Evolutionary conservation across 2,888 invertebrate species (phyloP).

Genomic region (Pristionchus arcanus): DNA sequence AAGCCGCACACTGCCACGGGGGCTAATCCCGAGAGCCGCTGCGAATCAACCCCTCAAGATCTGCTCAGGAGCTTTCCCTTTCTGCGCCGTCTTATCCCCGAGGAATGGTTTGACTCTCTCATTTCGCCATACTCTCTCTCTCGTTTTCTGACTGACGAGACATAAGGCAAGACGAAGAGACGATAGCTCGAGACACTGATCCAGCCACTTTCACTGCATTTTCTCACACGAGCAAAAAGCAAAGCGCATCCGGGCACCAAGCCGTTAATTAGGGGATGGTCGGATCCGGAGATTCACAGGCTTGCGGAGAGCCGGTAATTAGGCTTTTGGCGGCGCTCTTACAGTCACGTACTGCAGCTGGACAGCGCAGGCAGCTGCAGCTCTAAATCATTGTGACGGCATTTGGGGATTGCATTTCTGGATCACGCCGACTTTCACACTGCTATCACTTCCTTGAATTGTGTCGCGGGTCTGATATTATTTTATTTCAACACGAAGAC

Average conservation of each 20-base stretch:
- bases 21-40: not conserved
- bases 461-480: too few relatives aligned
- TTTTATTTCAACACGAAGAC: too few relatives aligned
- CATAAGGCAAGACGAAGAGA: too few relatives aligned
- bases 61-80: not conserved
- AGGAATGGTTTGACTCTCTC: too few relatives aligned
- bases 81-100: not conserved
- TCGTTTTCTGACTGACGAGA: too few relatives aligned
- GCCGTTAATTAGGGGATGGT: not conserved
- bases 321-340: not conserved
- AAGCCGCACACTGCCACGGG: too few relatives aligned
- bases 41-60: not conserved
- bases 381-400: not conserved
- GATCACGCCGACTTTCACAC: not conserved
- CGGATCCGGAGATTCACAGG: not conserved
- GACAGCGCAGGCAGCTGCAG: not conserved
- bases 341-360: too few relatives aligned
- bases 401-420: not conserved
- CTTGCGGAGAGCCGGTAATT: not conserved
- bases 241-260: not conserved
- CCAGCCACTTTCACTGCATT: slow-evolving; percentile 37
- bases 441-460: not conserved
- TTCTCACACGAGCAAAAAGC: not conserved
- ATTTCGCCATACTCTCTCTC: too few relatives aligned
- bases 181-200: not conserved